Percentiles rank a stretch among this genome's conserved stretches.
These are phyloP conservation scores for Panagrolaimus sp. DNA, from an alignment of 1,140 invertebrate genomes.

Conservation along the genomic window DNA sequence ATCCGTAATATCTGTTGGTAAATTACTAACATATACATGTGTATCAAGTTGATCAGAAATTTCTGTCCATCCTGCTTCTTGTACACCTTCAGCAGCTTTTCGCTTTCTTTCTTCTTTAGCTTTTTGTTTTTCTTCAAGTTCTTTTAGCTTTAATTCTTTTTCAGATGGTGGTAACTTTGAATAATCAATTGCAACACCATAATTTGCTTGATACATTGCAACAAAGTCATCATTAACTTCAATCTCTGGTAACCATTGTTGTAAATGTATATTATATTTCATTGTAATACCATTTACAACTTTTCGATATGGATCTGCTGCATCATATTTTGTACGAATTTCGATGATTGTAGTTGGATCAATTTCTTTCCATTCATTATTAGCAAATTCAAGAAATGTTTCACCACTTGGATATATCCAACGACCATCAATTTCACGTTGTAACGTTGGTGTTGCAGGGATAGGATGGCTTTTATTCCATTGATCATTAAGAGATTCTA, in stretches of 20 bases:
- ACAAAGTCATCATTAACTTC: conserved; percentile 90
- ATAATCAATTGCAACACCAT: conserved; percentile 68
- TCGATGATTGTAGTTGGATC: conserved; percentile 16
- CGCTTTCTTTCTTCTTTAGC: conserved; percentile 46
- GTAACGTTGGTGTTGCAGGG: background rate
- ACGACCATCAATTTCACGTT: conserved; percentile 33
- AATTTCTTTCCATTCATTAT: conserved; percentile 38
- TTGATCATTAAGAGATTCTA: no score
- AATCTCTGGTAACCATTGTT: conserved; percentile 50
- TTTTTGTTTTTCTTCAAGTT: conserved; percentile 59
- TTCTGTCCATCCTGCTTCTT: conserved; percentile 76
- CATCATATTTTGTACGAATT: conserved; percentile 28
- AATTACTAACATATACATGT: conserved; percentile 89
- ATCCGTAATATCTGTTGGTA: conserved; percentile 81
- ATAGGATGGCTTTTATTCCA: no score
- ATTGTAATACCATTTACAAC: conserved; percentile 38
- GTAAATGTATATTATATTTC: conserved; percentile 39
- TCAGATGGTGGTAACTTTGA: conserved; percentile 23
- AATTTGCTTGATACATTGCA: conserved; percentile 87
- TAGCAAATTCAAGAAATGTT: conserved; percentile 36
- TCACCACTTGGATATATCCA: conserved; percentile 28
- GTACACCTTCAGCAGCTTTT: conserved; percentile 31
- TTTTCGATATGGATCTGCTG: conserved; percentile 11
- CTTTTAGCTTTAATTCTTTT: conserved; percentile 49
- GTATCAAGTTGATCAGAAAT: conserved; percentile 83